These are phyloP conservation scores for Mus spicilegus DNA, from an alignment of 2,113 vertebrate species.

Conservation along the genomic window DNA sequence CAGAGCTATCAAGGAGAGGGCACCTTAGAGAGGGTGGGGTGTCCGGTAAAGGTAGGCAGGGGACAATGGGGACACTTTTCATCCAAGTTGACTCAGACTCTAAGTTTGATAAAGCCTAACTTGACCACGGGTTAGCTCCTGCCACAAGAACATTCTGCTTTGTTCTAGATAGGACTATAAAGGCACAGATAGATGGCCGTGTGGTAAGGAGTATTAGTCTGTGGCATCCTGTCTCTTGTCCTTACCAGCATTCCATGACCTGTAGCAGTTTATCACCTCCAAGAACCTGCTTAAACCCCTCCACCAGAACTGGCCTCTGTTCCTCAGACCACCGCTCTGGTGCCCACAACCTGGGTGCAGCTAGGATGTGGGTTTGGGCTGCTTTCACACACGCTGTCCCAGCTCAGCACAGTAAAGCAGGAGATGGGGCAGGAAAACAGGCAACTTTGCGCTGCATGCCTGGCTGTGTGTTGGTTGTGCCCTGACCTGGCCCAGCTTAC, in stretches of 20 bases:
- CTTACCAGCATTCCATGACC: not conserved
- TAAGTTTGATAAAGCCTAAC: not conserved
- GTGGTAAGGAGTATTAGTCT: not conserved
- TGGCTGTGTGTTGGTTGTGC: not conserved
- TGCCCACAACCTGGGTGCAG: not conserved
- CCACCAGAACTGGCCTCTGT: not conserved
- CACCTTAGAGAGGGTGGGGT: not conserved
- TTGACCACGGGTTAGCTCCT: not conserved
- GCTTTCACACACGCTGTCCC: not conserved
- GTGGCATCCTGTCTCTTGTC: not conserved
- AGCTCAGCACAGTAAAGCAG: not conserved
- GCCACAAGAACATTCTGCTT: not conserved
- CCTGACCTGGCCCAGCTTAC: not conserved
- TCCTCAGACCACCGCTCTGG: not conserved
- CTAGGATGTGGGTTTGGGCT: not conserved
- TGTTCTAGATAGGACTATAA: not conserved
- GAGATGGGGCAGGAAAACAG: not conserved
- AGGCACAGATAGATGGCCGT: not conserved
- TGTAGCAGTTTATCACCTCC: constrained; percentile 69
- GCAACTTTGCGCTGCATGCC: constrained; percentile 45
- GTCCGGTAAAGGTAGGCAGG: not conserved
- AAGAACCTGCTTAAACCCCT: constrained; percentile 53
- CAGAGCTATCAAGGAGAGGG: not conserved
- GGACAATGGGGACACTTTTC: not conserved
- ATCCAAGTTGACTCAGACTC: not conserved